Evolutionary conservation across 2,113 vertebrate species (phyloP), one percentile per base, ranked within the genome.

Genomic region (Numida meleagris): DNA sequence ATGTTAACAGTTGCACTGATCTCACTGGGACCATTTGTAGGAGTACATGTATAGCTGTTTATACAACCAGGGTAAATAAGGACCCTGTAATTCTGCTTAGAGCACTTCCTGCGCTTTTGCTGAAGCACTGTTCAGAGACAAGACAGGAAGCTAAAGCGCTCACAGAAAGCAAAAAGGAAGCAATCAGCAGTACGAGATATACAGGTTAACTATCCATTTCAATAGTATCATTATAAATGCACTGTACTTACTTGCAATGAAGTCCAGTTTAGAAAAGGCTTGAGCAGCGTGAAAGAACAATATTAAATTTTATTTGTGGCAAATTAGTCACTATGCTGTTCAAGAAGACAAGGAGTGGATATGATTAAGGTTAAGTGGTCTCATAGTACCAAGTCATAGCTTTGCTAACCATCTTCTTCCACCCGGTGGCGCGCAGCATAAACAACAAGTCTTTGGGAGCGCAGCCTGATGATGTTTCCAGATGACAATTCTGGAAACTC

Each of bases 371-470:
- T 14, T 59, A 88, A 92, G n/a, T n/a, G 50, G 40, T 19, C 42
- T 65, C 58, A 29, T 27, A 93, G 63, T 50, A 90, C 65, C 59
- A 85, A 87, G 71, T 66, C 38, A 96, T 17, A 85, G 72, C 90
- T 97, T 96, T 95, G 71, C 96, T 96, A 97, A 98, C 96, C 93
- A 97, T 92, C 97, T 98, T 98, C 97, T 97, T 93, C 98, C 98
- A 98, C 96, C 98, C 98, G 98, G 98, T 97, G 98, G 98, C 93
- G n/a, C n/a, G n/a, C n/a, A n/a, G n/a, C n/a, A n/a, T n/a, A n/a
- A n/a, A n/a, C n/a, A n/a, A n/a, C n/a, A n/a, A n/a, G n/a, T n/a
- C n/a, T n/a, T n/a, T n/a, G n/a, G n/a, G n/a, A n/a, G n/a, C n/a
- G n/a, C n/a, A n/a, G n/a, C n/a, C n/a, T n/a, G n/a, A n/a, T n/a